Conservation (phyloP, 2,797 vertebrate genomes). For the Acanthurus lineatus region DNA sequence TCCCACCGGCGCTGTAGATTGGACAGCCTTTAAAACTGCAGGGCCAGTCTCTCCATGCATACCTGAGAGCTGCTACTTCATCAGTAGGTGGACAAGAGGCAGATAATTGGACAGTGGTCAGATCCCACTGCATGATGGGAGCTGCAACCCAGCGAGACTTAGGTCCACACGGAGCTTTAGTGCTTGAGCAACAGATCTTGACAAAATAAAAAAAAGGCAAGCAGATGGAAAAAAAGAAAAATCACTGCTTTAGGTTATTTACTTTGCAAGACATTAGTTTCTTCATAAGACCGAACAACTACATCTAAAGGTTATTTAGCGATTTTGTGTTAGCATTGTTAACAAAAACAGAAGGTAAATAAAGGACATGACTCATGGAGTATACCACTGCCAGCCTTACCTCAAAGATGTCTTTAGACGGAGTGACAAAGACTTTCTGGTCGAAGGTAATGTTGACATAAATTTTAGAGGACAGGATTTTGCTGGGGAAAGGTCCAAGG, state of each 20-base stretch:
- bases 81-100: conserved; percentile 55
- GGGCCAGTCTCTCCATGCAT: conserved; percentile 93
- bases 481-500: conserved; percentile 88
- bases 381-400: conserved; percentile 70
- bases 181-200: conserved; percentile 83
- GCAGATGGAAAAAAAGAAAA: neutral
- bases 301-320: neutral
- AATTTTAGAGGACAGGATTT: conserved; percentile 26
- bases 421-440: conserved; percentile 78
- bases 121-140: conserved; percentile 55
- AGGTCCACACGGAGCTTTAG: conserved; percentile 47
- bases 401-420: conserved; percentile 83
- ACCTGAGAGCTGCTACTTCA: conserved; percentile 83
- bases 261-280: neutral
- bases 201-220: neutral
- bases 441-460: conserved; percentile 85
- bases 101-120: conserved; percentile 71
- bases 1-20: conserved; percentile 82
- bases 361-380: neutral
- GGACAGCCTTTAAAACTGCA: conserved; percentile 90
- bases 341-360: neutral
- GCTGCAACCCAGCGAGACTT: conserved; percentile 81
- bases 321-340: neutral
- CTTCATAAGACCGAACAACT: neutral
- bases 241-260: neutral